phyloP scores from a whole-genome alignment of 2,888 invertebrate genomes.

The Drosophila anceps region DNA sequence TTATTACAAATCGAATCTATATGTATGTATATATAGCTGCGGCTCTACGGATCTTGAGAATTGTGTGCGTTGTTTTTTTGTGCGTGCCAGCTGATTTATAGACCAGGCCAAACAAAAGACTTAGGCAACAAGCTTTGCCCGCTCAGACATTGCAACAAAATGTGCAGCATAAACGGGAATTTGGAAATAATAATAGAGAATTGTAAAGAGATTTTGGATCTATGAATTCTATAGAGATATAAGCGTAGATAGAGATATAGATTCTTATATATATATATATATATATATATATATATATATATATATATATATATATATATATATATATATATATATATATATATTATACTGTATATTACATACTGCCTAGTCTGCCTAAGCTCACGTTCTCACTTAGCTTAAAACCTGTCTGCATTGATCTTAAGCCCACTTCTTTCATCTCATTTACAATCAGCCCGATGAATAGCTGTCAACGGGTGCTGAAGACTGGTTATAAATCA shows the following conservation, averaged over 20 bases:
- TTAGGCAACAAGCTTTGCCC: slow-evolving; percentile 64
- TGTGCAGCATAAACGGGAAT: slow-evolving; percentile 5
- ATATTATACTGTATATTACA: neutral
- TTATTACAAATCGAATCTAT: slow-evolving; percentile 72
- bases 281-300: too few relatives aligned
- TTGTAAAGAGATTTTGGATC: neutral
- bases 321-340: neutral
- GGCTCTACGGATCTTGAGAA: slow-evolving; percentile 6
- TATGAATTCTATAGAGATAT: neutral
- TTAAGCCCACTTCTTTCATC: neutral
- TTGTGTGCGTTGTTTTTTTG: slow-evolving; percentile 38
- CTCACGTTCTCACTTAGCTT: neutral
- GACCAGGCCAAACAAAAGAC: slow-evolving; percentile 68
- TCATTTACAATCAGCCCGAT: slow-evolving; percentile 6
- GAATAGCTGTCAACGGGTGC: slow-evolving; percentile 19
- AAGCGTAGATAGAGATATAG: too few relatives aligned
- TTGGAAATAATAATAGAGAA: neutral
- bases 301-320: too few relatives aligned
- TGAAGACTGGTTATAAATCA: slow-evolving; percentile 7
- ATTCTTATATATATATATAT: too few relatives aligned
- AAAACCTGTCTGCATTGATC: slow-evolving; percentile 5
- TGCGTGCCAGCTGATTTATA: slow-evolving; percentile 62
- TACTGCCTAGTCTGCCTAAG: neutral
- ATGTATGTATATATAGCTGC: slow-evolving; percentile 34
- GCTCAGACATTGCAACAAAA: slow-evolving; percentile 15